A percentile compares a stretch with the other conserved stretches of the same genome.
Conservation (phyloP, 2,113 vertebrate genomes). For the Vidua chalybeata region DNA sequence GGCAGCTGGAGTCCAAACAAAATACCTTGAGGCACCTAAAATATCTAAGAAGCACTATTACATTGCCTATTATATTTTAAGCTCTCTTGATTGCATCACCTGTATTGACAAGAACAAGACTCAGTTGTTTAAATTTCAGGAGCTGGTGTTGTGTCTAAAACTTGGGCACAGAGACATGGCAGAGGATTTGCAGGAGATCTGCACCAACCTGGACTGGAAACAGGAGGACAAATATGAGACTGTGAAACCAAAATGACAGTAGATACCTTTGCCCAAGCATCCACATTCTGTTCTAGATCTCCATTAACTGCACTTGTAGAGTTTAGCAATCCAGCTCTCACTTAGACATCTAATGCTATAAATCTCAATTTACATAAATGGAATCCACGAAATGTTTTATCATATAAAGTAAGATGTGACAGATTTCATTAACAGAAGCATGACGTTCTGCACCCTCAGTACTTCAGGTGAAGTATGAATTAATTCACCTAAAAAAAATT, state of each 20-base stretch:
- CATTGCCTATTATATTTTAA: background rate
- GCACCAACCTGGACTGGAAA: background rate
- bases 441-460: background rate
- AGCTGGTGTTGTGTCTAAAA: background rate
- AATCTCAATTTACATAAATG: background rate
- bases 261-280: background rate
- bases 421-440: background rate
- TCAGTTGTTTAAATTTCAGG: background rate
- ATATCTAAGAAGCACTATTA: background rate
- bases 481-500: background rate
- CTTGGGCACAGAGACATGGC: background rate
- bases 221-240: background rate
- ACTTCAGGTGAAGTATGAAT: background rate
- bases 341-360: background rate
- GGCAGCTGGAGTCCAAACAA: background rate
- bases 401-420: background rate
- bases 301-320: background rate
- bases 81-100: background rate
- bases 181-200: background rate
- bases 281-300: background rate
- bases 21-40: background rate
- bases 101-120: background rate
- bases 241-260: background rate
- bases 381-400: background rate
- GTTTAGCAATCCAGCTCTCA: background rate